These are phyloP conservation scores for Bombus sylvicola DNA, from an alignment of 1,140 invertebrate species.

Conservation along the genomic window DNA sequence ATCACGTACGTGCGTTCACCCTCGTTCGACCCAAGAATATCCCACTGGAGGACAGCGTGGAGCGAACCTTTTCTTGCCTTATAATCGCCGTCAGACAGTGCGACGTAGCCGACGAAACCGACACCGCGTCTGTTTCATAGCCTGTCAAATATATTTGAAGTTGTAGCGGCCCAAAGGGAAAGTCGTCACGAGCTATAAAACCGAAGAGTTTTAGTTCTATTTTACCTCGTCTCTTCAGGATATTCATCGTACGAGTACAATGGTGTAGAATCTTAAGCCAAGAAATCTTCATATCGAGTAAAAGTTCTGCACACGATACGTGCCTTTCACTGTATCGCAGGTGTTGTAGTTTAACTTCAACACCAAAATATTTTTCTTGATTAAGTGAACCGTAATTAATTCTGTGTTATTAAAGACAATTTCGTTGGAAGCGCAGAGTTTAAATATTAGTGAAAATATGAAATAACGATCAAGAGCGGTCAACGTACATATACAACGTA, in stretches of 20 bases:
- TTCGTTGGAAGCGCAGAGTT: no score
- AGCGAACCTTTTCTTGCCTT: conserved; percentile 21
- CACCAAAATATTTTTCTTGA: background rate
- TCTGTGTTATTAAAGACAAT: background rate
- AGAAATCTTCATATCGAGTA: background rate
- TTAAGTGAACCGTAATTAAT: background rate
- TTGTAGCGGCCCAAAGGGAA: background rate
- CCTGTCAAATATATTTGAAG: conserved; percentile 12
- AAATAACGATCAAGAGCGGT: no score
- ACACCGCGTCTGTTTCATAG: background rate
- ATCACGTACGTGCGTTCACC: conserved; percentile 72
- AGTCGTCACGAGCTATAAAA: background rate
- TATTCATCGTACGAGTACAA: background rate
- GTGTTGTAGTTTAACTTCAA: background rate
- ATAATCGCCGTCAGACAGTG: conserved; percentile 28
- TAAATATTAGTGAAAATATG: background rate
- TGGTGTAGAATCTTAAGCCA: background rate
- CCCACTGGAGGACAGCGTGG: conserved; percentile 59
- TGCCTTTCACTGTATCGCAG: background rate
- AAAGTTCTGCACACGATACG: background rate
- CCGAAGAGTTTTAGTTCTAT: background rate
- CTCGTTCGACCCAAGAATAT: conserved; percentile 73
- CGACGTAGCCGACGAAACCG: background rate
- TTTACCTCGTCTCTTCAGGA: background rate
- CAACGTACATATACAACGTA: background rate